Conservation (phyloP, 1,140 invertebrate genomes). For the Drosophila bipectinata region DNA sequence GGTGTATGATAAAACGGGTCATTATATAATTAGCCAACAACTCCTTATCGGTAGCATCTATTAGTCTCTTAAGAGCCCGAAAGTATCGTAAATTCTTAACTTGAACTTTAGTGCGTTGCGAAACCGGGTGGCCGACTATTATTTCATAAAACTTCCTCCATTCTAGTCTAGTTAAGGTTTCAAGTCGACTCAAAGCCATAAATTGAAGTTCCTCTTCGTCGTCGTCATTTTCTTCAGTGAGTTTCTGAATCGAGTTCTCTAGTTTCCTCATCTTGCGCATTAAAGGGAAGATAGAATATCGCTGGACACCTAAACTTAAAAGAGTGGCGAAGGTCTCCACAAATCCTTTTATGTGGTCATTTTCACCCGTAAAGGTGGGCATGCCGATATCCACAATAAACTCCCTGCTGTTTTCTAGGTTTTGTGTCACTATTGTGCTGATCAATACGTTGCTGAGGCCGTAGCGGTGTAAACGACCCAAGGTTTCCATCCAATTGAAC, state of each 20-base stretch:
- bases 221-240: slow-evolving; percentile 10
- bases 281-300: rapidly evolving
- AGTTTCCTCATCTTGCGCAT: slow-evolving; percentile 10
- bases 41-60: slow-evolving; percentile 29
- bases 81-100: slow-evolving; percentile 33
- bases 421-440: background rate
- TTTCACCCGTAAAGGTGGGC: slow-evolving; percentile 23
- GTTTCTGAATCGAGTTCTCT: slow-evolving; percentile 7
- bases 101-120: slow-evolving; percentile 3
- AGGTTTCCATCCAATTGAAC: slow-evolving; percentile 66
- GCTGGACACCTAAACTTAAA: background rate
- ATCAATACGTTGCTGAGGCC: slow-evolving; percentile 60
- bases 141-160: slow-evolving; percentile 46
- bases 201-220: slow-evolving; percentile 3
- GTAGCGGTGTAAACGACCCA: slow-evolving; percentile 56
- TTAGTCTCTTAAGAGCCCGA: slow-evolving; percentile 12
- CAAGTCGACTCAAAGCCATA: slow-evolving; percentile 18
- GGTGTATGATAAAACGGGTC: slow-evolving; percentile 51
- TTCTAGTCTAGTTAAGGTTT: slow-evolving; percentile 9
- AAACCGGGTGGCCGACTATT: slow-evolving; percentile 23
- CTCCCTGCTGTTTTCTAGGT: slow-evolving; percentile 15
- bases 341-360: background rate
- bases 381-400: slow-evolving; percentile 35
- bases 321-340: background rate
- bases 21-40: slow-evolving; percentile 66